These are phyloP conservation scores for Cyanistes caeruleus DNA, from an alignment of 2,113 vertebrate genomes.

Conservation along the genomic window DNA sequence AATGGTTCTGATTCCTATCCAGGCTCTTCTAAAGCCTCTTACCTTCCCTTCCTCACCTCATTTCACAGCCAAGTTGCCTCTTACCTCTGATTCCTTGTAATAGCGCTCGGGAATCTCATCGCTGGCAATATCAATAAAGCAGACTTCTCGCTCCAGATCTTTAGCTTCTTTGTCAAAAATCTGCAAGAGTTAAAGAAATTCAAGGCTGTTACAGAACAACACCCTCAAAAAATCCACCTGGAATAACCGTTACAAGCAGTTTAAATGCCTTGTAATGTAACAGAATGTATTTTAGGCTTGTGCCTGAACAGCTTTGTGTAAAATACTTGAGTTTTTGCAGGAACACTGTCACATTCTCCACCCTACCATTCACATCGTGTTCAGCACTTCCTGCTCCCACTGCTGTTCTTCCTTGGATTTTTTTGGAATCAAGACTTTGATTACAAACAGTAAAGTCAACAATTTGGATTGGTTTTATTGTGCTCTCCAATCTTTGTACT, in stretches of 20 bases:
- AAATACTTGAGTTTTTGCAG: background rate
- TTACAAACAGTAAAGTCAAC: background rate
- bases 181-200: slow-evolving; percentile 74
- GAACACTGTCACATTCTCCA: background rate
- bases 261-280: background rate
- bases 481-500: background rate
- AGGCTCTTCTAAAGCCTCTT: background rate
- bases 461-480: background rate
- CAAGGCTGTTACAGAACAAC: background rate
- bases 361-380: background rate
- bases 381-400: background rate
- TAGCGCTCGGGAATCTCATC: slow-evolving; percentile 97
- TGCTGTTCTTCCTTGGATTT: background rate
- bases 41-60: background rate
- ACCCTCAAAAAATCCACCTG: background rate
- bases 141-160: slow-evolving; percentile 93
- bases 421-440: background rate
- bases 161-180: slow-evolving; percentile 94
- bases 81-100: slow-evolving; percentile 97
- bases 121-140: slow-evolving; percentile 94
- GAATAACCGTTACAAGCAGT: background rate
- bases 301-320: background rate
- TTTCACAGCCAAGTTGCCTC: background rate
- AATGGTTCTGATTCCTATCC: background rate
- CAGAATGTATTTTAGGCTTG: background rate